Percentiles rank a stretch among this genome's conserved stretches.
Evolutionary conservation across 2,797 vertebrate species (phyloP).

Genomic region (Rhinogobio ventralis): DNA sequence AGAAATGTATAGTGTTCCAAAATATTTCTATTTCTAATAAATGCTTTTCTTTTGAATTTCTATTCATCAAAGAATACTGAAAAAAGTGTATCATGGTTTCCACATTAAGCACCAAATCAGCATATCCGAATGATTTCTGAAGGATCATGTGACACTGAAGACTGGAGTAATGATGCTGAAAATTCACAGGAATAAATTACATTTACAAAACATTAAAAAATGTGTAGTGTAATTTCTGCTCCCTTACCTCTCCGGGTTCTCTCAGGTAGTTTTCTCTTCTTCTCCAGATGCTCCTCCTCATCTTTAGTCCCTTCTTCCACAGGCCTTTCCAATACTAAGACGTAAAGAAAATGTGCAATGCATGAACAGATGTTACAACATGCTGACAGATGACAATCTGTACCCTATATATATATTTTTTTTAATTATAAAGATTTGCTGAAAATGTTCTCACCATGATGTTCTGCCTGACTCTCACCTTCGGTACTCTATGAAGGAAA

Average conservation of each 20-base stretch:
- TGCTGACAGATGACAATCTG: background rate
- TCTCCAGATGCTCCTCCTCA: conserved; percentile 14
- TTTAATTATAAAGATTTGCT: background rate
- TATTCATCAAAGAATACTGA: background rate
- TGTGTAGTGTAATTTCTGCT: background rate
- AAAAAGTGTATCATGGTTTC: background rate
- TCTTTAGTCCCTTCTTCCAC: conserved; percentile 9
- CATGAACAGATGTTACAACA: background rate
- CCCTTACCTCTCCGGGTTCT: conserved; percentile 62
- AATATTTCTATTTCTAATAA: background rate
- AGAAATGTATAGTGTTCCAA: background rate
- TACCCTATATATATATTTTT: background rate
- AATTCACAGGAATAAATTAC: background rate
- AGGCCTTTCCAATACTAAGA: conserved; percentile 35
- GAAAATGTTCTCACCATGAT: conserved; percentile 60
- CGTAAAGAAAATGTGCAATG: conserved; percentile 26
- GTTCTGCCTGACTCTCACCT: conserved; percentile 37
- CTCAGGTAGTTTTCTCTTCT: conserved; percentile 52
- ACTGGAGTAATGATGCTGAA: background rate
- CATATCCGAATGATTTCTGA: background rate
- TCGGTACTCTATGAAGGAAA: conserved; percentile 46
- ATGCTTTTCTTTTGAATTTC: background rate
- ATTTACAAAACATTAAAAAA: background rate
- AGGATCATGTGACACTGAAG: background rate
- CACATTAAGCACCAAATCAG: background rate